Base-by-base conservation (phyloP, 2,888 invertebrate species). In the Trileptium ribeirensis region DNA sequence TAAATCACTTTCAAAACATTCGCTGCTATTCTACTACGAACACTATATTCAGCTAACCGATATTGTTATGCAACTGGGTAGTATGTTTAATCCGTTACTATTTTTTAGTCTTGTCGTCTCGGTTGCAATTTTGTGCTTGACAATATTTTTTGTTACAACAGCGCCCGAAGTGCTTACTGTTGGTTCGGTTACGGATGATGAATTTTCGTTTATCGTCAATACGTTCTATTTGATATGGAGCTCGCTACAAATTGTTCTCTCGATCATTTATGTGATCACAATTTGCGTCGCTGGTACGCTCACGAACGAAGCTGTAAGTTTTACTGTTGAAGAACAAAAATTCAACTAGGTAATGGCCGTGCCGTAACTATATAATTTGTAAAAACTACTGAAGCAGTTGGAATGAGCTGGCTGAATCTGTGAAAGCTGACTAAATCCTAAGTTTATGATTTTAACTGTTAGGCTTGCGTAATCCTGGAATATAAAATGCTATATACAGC, bases 251-350 rank as follows among this genome's bases (percentile, higher is more conserved):
- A 70, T 70, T 36, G 34, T 70, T 31, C 8, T 70, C 19, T 8
- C 31, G 34, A 34, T 70, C n/a, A 15, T 36, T 8, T 70, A 34
- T n/a, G 33, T 70, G 8, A 31, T 70, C 19, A 36, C 74, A 19
- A 70, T 70, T 36, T 70, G 74, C n/a, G n/a, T 36, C 34, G 74
- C 37, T 70, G 74, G 74, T 15, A 70, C 74, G 74, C 19, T 31
- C 8, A 70, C 74, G 8, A 70, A 70, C 74, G 74, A 70, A 70
- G 8, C 33, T 8, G 74, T 51, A 24, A 51, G 51, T 51, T 51
- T 51, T n/a, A n/a, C n/a, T n/a, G n/a, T n/a, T n/a, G n/a, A n/a
- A n/a, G n/a, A n/a, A n/a, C n/a, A n/a, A n/a, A n/a, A n/a, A n/a
- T n/a, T n/a, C n/a, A n/a, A n/a, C n/a, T n/a, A n/a, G n/a, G n/a